Conservation (phyloP, 2,888 invertebrate genomes). For the Cheilosia impressa region DNA sequence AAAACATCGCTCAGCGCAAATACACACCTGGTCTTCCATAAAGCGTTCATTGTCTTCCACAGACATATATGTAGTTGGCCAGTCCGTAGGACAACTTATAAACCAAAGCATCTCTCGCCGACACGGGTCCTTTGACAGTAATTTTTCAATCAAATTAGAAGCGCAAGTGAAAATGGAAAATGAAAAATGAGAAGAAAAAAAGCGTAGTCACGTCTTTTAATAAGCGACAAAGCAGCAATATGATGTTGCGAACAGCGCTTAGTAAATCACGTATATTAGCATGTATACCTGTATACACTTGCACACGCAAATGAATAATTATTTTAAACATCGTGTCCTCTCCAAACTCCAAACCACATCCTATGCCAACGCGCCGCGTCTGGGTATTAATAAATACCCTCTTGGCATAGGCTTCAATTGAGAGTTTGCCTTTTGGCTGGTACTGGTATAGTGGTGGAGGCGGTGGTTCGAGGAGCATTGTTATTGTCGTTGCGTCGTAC, state of each 20-base stretch:
- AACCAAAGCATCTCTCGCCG: constrained; percentile 22
- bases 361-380: constrained; percentile 66
- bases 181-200: no score
- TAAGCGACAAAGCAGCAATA: constrained; percentile 18
- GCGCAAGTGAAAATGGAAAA: constrained; percentile 32
- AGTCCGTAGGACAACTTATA: constrained; percentile 8
- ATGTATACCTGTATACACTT: neutral
- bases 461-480: constrained; percentile 8
- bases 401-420: constrained; percentile 57
- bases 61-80: constrained; percentile 13
- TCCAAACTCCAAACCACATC: constrained; percentile 45
- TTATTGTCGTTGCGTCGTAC: constrained; percentile 36
- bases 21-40: constrained; percentile 60
- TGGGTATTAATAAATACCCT: constrained; percentile 67
- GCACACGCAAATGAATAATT: constrained; percentile 54
- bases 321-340: constrained; percentile 54
- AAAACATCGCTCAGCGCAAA: constrained; percentile 5
- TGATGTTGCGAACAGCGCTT: constrained; percentile 25
- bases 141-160: constrained; percentile 72
- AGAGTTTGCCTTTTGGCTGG: neutral
- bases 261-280: constrained; percentile 43
- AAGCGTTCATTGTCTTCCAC: constrained; percentile 60
- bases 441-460: neutral
- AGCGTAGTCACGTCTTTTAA: constrained; percentile 62
- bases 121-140: constrained; percentile 69